These are phyloP conservation scores for Gulo gulo DNA, from an alignment of 2,113 vertebrate genomes.

Conservation along the genomic window DNA sequence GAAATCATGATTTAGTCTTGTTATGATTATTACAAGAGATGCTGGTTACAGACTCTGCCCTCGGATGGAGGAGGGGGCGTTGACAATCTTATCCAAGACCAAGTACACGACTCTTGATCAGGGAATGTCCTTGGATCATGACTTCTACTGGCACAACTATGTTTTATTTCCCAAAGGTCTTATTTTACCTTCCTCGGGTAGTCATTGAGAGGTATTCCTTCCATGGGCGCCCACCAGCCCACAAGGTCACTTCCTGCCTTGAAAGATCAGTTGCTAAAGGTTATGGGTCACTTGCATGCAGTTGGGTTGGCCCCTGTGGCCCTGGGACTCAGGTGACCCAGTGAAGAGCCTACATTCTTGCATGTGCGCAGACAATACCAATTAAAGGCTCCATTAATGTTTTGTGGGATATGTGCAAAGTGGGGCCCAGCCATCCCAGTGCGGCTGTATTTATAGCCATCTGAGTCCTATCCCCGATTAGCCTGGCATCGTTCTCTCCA, in stretches of 20 bases:
- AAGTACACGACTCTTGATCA: background rate
- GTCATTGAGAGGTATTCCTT: background rate
- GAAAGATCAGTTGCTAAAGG: background rate
- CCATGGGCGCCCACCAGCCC: too few relatives aligned
- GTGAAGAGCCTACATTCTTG: too few relatives aligned
- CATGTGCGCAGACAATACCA: too few relatives aligned
- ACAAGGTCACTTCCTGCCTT: background rate
- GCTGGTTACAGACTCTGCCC: background rate
- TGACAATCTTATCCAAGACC: background rate
- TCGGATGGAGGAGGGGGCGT: accelerated
- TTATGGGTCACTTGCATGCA: background rate
- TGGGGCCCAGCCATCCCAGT: too few relatives aligned
- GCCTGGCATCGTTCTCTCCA: background rate
- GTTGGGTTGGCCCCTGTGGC: background rate
- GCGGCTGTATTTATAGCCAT: background rate
- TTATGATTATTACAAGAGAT: background rate
- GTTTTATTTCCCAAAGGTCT: background rate
- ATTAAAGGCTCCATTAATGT: background rate
- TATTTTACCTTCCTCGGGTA: background rate
- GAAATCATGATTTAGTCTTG: background rate
- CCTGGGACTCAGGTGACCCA: background rate
- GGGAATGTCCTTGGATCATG: background rate
- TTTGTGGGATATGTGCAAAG: accelerated
- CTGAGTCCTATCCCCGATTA: background rate
- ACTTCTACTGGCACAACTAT: background rate